Base-by-base conservation (phyloP, 1,140 invertebrate genomes). In the Spodoptera litura region DNA sequence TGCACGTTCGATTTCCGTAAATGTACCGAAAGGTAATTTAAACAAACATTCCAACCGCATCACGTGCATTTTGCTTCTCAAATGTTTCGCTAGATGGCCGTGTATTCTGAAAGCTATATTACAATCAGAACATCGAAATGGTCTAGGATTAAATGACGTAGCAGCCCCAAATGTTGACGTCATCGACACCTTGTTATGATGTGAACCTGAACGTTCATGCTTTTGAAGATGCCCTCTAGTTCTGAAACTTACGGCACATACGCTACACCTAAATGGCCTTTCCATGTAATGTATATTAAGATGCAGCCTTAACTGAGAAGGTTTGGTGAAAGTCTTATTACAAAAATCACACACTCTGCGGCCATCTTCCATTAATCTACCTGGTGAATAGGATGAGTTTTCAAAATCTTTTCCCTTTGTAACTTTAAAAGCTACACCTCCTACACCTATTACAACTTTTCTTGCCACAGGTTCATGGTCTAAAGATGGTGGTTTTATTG, bases 281-380 rank as follows among this genome's bases (percentile, higher is more conserved):
- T 99, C 98, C 94, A 99, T 97, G 87, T 98, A 99, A 93, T 99
- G 99, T 86, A 99, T 99, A 92, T 99, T 99, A 89, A 99, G 97
- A 94, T 99, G 99, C 64, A 99, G 95, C 73, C 97, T 96, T 80
- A 99, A 94, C 91, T 99, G 98, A 86, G 97, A 97, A 62, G 97
- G 97, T 94, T 98, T 98, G 70, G 96, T 97, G 93, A 99, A 99
- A 77, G 97, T 96, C 94, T 99, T 99, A 76, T 97, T 96, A 94
- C 99, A 99, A 82, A 99, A 97, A 62, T 95, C 96, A 90, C 99
- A 99, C 27, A 97, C 96, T 84, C 97, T 97, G 53, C 97, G 96
- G 0, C 97, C 97, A 90, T 98, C 97, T 85, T 97, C 97, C 80
- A 96, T 95, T 58, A 96, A 92, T 80, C 92, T 90, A 6, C 94